A percentile compares a stretch with the other conserved stretches of the same genome.
These are phyloP conservation scores for Fragum fragum DNA, from an alignment of 2,888 invertebrate genomes.

Conservation along the genomic window DNA sequence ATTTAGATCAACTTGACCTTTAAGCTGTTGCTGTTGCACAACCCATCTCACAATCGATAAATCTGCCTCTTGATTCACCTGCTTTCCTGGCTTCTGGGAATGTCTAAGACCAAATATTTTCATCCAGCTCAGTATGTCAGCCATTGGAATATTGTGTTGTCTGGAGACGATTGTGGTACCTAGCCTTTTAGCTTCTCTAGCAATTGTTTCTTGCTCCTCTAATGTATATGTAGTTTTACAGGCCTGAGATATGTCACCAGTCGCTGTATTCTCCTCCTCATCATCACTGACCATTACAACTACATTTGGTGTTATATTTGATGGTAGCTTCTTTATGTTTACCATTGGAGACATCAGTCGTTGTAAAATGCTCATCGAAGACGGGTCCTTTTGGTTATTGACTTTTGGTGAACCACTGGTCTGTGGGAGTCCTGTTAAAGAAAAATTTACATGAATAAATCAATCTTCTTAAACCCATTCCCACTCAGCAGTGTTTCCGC, in stretches of 20 bases:
- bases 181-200: constrained; percentile 61
- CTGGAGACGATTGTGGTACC: constrained; percentile 59
- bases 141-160: constrained; percentile 53
- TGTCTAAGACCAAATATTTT: constrained; percentile 60
- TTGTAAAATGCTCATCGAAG: constrained; percentile 35
- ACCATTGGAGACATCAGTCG: constrained; percentile 63
- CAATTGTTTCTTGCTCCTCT: constrained; percentile 62
- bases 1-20: constrained; percentile 54
- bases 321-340: constrained; percentile 59
- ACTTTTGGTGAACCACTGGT: background rate
- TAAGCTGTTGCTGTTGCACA: constrained; percentile 56
- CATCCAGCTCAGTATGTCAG: constrained; percentile 64
- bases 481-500: no score
- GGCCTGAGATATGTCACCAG: background rate
- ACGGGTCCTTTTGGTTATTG: background rate
- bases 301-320: constrained; percentile 55
- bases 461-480: no score
- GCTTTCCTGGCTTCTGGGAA: constrained; percentile 45
- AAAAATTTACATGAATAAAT: no score
- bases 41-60: constrained; percentile 61
- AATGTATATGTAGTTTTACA: constrained; percentile 30
- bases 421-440: background rate
- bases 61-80: constrained; percentile 59
- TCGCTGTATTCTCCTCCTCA: constrained; percentile 40
- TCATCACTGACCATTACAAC: constrained; percentile 61